These are phyloP conservation scores for Peromyscus eremicus DNA, from an alignment of 2,797 vertebrate genomes.

Conservation along the genomic window DNA sequence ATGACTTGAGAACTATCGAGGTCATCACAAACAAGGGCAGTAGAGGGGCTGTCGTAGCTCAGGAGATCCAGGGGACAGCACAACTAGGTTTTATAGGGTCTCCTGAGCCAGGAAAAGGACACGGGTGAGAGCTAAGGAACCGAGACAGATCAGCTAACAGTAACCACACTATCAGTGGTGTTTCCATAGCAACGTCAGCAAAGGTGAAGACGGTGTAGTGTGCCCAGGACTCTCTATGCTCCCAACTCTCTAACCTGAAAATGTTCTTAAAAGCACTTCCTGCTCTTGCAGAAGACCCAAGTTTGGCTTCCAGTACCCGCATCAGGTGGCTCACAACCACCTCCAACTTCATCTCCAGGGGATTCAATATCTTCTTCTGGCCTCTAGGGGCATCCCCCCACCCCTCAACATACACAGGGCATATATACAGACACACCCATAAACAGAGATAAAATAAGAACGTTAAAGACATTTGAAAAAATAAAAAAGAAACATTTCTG, in stretches of 20 bases:
- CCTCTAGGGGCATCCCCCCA: too few species aligned
- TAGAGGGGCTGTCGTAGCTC: not conserved
- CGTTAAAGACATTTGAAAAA: not conserved
- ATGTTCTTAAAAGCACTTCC: not conserved
- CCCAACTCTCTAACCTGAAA: not conserved
- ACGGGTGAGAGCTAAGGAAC: not conserved
- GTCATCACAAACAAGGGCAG: not conserved
- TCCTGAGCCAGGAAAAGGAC: not conserved
- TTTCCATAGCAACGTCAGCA: not conserved
- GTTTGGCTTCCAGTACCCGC: not conserved
- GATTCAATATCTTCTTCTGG: not conserved
- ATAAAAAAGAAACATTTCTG: slow-evolving; percentile 30
- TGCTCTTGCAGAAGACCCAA: not conserved
- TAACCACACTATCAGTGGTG: fast-evolving
- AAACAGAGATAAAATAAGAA: not conserved
- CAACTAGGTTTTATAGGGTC: not conserved
- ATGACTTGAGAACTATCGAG: not conserved
- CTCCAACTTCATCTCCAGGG: not conserved
- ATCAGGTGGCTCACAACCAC: not conserved
- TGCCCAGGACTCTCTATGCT: not conserved
- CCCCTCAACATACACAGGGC: not conserved
- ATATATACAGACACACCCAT: not conserved
- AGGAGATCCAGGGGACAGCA: not conserved
- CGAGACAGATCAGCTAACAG: not conserved
- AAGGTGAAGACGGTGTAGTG: not conserved